Conservation (phyloP, 2,888 invertebrate genomes). For the Calameuta pallipes region DNA sequence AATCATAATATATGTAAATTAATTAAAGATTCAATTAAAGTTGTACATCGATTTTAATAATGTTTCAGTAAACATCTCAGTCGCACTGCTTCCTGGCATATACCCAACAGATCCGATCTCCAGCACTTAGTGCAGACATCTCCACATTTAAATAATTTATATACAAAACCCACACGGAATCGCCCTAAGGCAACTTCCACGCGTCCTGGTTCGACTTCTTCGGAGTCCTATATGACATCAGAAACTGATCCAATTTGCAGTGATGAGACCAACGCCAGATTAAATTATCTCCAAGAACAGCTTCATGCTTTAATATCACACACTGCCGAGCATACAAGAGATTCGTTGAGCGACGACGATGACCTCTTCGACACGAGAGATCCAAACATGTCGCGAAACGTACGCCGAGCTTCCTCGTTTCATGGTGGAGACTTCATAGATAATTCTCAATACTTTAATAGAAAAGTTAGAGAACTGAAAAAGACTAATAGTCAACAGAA, state of each 20-base stretch:
- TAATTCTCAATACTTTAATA: constrained; percentile 50
- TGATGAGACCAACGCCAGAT: constrained; percentile 49
- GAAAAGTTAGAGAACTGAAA: constrained; percentile 54
- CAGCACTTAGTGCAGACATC: constrained; percentile 26
- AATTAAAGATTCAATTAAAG: not conserved
- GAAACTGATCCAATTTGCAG: constrained; percentile 41
- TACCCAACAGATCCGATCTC: constrained; percentile 46
- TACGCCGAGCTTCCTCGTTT: constrained; percentile 62
- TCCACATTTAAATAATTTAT: constrained; percentile 62
- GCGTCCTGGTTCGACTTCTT: constrained; percentile 61
- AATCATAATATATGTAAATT: not conserved
- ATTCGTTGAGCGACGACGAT: constrained; percentile 41
- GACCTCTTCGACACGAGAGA: constrained; percentile 65
- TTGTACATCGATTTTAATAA: constrained; percentile 1
- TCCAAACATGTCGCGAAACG: constrained; percentile 55
- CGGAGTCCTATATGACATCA: constrained; percentile 28
- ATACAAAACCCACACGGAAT: constrained; percentile 70
- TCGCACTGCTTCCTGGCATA: constrained; percentile 77
- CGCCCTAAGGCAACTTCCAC: constrained; percentile 69
- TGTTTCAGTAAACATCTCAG: constrained; percentile 48
- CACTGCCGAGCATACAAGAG: constrained; percentile 51
- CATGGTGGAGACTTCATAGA: constrained; percentile 54
- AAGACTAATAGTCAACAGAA: constrained; percentile 52
- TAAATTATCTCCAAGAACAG: constrained; percentile 53
- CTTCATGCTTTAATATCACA: constrained; percentile 51